These are phyloP conservation scores for Eugnorisma glareosa DNA, from an alignment of 2,888 invertebrate species.

Conservation along the genomic window DNA sequence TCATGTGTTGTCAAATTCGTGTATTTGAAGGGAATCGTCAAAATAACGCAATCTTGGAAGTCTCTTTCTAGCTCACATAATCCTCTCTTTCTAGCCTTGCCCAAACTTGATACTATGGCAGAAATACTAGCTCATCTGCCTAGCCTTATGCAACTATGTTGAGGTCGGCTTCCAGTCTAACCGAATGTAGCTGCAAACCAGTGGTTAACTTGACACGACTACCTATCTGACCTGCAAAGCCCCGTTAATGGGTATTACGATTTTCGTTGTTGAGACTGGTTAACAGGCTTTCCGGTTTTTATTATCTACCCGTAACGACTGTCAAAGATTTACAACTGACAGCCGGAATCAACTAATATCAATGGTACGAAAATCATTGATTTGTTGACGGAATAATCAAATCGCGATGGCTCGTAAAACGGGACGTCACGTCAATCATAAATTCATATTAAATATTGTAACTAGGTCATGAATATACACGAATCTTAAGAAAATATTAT, in stretches of 20 bases:
- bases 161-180: neutral
- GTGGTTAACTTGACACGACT: neutral
- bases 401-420: conserved; percentile 21
- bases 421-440: neutral
- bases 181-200: neutral
- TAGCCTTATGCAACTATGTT: neutral
- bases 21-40: conserved; percentile 14
- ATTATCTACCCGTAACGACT: neutral
- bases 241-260: neutral
- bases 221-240: neutral
- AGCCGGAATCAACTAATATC: neutral
- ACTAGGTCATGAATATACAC: no score
- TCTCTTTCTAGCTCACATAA: neutral
- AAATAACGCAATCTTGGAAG: neutral
- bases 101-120: neutral
- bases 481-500: neutral
- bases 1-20: conserved; percentile 19
- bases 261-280: neutral
- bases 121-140: neutral
- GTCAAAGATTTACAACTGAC: neutral
- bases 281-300: no score
- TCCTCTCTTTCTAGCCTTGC: neutral
- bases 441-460: neutral
- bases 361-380: no score
- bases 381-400: neutral